Evolutionary conservation across 1,140 invertebrate genomes (phyloP), one percentile per base, ranked within the genome.

Genomic region (Steinernema feltiae): DNA sequence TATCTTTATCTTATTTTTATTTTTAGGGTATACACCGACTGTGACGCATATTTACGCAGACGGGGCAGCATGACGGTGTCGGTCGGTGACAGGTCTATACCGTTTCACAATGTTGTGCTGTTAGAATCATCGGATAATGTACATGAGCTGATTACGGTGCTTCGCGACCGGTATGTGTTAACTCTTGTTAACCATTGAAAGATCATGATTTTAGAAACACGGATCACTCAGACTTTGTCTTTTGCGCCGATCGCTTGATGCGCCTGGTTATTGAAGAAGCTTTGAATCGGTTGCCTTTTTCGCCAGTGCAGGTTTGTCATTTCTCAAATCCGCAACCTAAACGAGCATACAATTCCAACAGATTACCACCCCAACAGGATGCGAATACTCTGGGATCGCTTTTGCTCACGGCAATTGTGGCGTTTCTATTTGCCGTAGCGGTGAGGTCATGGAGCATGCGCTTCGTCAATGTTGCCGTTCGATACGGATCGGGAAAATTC

Each of bases 391-490:
- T 84, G 97, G 97, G 0, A 88, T 98, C 0, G 92, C 93, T 81
- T 98, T 95, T 88, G 91, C 93, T 73, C 93, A 94, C 81, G 95
- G 96, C 32, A 98, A 98, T 87, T 98, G 96, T 89, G 97, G 96
- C 12, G 96, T 99, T n/a, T 95, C 94, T 48, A 95, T 98, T 84
- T 93, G 97, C 24, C 89, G 95, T 80, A 91, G 90, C 87, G 89
- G 96, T 69, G 97, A 99, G 87, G 95, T 95, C 24, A 99, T 99
- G 97, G 97, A 99, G 69, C 87, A 93, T 90, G 95, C 95, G 27
- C 88, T 99, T 21, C 88, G 96, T 70, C 95, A 98, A 86, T 99
- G 96, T 87, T 98, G 96, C 88, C 91, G 96, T 2, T 97, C 94
- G 7, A 98, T 98, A 83, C 89, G 88, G 7, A 98, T 98, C 80